Evolutionary conservation across 2,888 invertebrate genomes (phyloP).

Genomic region (Nebria brevicollis): DNA sequence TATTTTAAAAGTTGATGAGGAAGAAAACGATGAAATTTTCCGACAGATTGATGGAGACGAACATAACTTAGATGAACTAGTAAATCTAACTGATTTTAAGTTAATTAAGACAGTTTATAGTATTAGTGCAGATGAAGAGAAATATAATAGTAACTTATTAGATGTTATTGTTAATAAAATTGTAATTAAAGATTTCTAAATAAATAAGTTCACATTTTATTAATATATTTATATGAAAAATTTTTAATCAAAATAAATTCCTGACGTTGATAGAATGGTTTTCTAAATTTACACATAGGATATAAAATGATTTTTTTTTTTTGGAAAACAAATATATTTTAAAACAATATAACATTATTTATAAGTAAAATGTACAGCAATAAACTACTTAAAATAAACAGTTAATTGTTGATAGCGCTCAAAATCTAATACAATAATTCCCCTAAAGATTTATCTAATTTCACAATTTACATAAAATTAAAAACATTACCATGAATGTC

Average conservation of each 20-base stretch:
- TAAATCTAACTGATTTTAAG: constrained; percentile 63
- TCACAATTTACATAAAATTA: background rate
- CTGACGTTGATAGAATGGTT: too few relatives aligned
- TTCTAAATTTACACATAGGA: background rate
- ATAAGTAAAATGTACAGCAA: background rate
- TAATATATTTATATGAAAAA: too few relatives aligned
- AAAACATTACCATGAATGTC: constrained; percentile 9
- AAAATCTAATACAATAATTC: background rate
- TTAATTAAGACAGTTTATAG: constrained; percentile 71
- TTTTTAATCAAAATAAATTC: too few relatives aligned
- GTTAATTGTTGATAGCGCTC: background rate
- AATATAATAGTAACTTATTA: constrained; percentile 61
- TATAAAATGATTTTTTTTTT: background rate
- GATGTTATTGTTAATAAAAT: constrained; percentile 75
- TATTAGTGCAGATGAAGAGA: constrained; percentile 66
- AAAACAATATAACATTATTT: constrained; percentile 39
- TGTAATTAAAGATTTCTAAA: constrained; percentile 70
- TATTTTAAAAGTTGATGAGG: constrained; percentile 58
- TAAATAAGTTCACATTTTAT: background rate
- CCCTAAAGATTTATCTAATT: background rate
- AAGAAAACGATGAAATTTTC: constrained; percentile 58
- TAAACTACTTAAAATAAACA: background rate
- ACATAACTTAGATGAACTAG: constrained; percentile 64
- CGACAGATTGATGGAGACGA: constrained; percentile 67
- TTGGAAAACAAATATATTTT: constrained; percentile 43